phyloP scores from a whole-genome alignment of 2,113 vertebrate genomes.

The Pitta sordida region DNA sequence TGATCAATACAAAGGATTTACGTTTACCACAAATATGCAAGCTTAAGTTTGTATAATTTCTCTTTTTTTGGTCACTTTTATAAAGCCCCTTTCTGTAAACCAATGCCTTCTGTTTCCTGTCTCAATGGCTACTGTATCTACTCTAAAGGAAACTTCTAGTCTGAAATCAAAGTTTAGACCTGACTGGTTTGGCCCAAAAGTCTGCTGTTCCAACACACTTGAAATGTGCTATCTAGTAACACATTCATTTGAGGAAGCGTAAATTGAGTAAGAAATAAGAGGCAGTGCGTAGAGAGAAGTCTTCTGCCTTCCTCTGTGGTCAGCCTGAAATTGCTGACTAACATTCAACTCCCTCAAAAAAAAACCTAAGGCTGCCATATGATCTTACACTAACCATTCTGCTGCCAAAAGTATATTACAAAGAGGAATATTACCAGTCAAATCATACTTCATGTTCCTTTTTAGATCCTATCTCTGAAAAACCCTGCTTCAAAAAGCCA shows the following conservation, averaged over 20 bases:
- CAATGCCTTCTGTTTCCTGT: background rate
- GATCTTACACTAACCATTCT: background rate
- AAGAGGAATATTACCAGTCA: background rate
- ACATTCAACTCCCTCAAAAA: background rate
- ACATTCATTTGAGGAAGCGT: background rate
- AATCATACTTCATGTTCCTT: background rate
- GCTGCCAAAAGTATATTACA: background rate
- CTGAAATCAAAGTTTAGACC: background rate
- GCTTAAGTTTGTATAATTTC: background rate
- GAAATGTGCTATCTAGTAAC: background rate
- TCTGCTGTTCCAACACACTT: background rate
- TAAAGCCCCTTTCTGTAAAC: background rate
- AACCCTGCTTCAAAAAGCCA: background rate
- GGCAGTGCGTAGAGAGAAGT: background rate
- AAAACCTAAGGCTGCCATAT: background rate
- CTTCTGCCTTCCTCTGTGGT: background rate
- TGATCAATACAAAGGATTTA: background rate
- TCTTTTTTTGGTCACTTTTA: background rate
- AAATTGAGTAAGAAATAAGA: background rate
- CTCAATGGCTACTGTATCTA: background rate
- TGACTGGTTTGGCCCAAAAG: background rate
- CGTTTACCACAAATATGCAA: background rate
- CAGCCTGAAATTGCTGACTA: background rate
- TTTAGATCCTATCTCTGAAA: background rate
- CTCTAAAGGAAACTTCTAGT: background rate